A percentile compares a stretch with the other conserved stretches of the same genome.
These are phyloP conservation scores for Tinamus guttatus DNA, from an alignment of 2,113 vertebrate genomes.

Conservation along the genomic window DNA sequence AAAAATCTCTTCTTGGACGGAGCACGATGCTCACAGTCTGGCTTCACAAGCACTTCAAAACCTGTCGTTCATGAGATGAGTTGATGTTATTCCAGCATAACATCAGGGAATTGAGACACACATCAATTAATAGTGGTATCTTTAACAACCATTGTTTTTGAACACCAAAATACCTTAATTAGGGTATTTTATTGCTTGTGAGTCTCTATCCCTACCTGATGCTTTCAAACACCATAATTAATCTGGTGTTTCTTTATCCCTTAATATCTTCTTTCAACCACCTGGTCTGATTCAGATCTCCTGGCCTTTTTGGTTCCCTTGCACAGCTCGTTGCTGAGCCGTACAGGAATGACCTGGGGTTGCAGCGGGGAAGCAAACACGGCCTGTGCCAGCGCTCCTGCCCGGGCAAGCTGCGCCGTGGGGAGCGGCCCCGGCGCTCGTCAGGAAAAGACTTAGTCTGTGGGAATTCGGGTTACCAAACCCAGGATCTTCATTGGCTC, in stretches of 20 bases:
- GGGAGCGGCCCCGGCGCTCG: neutral
- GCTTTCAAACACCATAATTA: neutral
- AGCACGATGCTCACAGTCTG: neutral
- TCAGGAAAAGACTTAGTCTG: neutral
- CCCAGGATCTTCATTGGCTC: neutral
- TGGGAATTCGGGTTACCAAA: neutral
- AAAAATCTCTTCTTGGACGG: neutral
- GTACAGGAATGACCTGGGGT: neutral
- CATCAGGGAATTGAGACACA: neutral
- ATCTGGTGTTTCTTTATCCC: neutral
- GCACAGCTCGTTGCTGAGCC: neutral
- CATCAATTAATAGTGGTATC: neutral
- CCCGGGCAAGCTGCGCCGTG: neutral
- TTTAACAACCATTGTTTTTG: neutral
- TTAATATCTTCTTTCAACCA: neutral
- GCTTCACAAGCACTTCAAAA: neutral
- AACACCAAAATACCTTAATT: neutral
- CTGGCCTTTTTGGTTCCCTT: neutral
- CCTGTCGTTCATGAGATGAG: neutral
- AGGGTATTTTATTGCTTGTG: neutral
- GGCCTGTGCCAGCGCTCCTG: neutral
- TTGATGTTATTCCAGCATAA: neutral
- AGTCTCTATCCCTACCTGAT: neutral
- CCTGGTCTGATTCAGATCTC: neutral
- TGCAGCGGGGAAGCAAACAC: neutral